Conservation (phyloP, 2,888 invertebrate genomes). For the Cataglyphis altisquamis region DNA sequence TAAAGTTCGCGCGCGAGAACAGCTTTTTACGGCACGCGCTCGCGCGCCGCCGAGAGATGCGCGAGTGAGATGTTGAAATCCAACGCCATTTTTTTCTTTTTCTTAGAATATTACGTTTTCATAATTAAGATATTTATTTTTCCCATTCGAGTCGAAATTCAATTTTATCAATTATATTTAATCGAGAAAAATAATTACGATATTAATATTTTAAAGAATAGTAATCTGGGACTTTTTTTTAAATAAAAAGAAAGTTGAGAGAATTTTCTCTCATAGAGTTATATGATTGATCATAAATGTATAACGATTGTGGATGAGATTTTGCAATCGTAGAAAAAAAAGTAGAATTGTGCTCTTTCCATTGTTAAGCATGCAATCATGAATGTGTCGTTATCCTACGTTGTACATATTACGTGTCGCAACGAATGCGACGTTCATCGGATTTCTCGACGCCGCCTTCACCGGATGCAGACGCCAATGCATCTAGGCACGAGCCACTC, state of each 20-base stretch:
- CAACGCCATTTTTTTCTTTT: background rate
- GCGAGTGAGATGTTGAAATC: background rate
- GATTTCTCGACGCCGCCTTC: slow-evolving; percentile 50
- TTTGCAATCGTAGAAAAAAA: slow-evolving; percentile 26
- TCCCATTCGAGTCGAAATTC: background rate
- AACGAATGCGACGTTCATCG: slow-evolving; percentile 30
- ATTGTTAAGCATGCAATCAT: slow-evolving; percentile 50
- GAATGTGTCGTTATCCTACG: slow-evolving; percentile 45
- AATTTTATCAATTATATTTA: background rate
- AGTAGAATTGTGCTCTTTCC: slow-evolving; percentile 35
- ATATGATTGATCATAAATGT: slow-evolving; percentile 21
- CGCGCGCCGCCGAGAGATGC: background rate
- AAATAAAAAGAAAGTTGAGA: background rate
- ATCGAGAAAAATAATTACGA: background rate
- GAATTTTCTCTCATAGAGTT: background rate
- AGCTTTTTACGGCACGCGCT: slow-evolving; percentile 34
- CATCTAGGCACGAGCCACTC: slow-evolving; percentile 53
- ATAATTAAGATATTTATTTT: no score
- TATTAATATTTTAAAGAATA: background rate
- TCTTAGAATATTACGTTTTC: background rate
- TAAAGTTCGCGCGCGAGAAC: slow-evolving; percentile 62
- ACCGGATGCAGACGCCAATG: slow-evolving; percentile 56
- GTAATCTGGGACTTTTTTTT: background rate
- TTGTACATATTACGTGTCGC: slow-evolving; percentile 18
- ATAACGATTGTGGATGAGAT: slow-evolving; percentile 18